Evolutionary conservation across 2,113 vertebrate species (phyloP).

Genomic region (Neoarius graeffei): DNA sequence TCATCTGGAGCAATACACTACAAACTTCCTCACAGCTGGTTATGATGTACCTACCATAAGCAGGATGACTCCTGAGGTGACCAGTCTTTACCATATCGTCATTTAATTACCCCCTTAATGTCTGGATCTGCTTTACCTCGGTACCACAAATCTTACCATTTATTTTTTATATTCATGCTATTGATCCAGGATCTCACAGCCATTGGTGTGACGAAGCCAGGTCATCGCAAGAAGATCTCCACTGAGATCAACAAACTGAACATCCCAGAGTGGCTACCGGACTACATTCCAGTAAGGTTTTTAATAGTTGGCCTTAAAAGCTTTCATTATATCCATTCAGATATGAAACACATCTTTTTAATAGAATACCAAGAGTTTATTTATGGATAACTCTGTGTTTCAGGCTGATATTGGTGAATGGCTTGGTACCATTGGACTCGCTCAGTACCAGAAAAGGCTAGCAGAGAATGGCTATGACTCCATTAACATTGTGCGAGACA

Average conservation of each 20-base stretch:
- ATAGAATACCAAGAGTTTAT: neutral
- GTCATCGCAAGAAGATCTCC: conserved; percentile 94
- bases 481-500: conserved; percentile 87
- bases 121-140: neutral
- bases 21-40: conserved; percentile 87
- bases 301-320: neutral
- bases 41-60: conserved; percentile 96
- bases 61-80: conserved; percentile 96
- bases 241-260: conserved; percentile 88
- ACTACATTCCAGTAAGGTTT: conserved; percentile 84
- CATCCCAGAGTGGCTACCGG: conserved; percentile 93
- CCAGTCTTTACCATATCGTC: neutral
- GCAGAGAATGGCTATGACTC: conserved; percentile 93
- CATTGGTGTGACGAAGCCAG: conserved; percentile 94
- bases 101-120: neutral
- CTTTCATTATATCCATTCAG: neutral
- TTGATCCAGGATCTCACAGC: conserved; percentile 87
- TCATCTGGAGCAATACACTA: conserved; percentile 89
- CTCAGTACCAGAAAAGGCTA: conserved; percentile 92
- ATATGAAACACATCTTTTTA: neutral
- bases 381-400: neutral
- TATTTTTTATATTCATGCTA: conserved; percentile 1
- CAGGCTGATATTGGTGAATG: conserved; percentile 89
- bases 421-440: conserved; percentile 89
- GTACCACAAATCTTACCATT: neutral